Percentiles rank a stretch among this genome's conserved stretches.
Evolutionary conservation across 1,140 invertebrate species (phyloP).

Genomic region (Bombus cullumanus): DNA sequence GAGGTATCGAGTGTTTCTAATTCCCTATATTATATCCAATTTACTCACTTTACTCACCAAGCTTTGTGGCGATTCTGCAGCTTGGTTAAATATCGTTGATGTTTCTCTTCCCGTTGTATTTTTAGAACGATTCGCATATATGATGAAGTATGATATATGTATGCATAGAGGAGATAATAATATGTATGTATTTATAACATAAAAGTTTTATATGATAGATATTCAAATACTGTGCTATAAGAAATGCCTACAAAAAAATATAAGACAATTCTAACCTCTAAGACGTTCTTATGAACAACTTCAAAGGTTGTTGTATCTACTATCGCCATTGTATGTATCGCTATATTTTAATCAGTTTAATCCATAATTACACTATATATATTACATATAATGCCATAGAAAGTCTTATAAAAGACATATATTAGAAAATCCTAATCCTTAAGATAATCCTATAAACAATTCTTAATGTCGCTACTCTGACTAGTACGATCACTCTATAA

Average conservation of each 20-base stretch:
- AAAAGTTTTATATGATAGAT: neutral
- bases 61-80: neutral
- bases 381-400: too few species aligned
- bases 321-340: too few species aligned
- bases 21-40: slow-evolving; percentile 27
- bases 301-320: too few species aligned
- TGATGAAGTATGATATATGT: neutral
- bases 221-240: neutral
- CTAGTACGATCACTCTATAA: too few species aligned
- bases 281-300: too few species aligned
- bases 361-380: too few species aligned
- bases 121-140: neutral
- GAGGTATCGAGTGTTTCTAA: slow-evolving; percentile 5
- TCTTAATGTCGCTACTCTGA: too few species aligned
- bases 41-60: neutral
- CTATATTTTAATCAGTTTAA: too few species aligned
- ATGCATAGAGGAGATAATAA: neutral
- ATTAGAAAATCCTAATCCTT: too few species aligned
- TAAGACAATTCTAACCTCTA: too few species aligned
- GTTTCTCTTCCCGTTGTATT: neutral
- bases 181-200: neutral
- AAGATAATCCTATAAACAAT: neutral
- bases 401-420: too few species aligned
- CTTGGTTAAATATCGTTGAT: neutral
- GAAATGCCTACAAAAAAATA: neutral